Percentiles rank a stretch among this genome's conserved stretches.
Evolutionary conservation across 2,888 invertebrate genomes (phyloP).

Genomic region (Aromia moschata): DNA sequence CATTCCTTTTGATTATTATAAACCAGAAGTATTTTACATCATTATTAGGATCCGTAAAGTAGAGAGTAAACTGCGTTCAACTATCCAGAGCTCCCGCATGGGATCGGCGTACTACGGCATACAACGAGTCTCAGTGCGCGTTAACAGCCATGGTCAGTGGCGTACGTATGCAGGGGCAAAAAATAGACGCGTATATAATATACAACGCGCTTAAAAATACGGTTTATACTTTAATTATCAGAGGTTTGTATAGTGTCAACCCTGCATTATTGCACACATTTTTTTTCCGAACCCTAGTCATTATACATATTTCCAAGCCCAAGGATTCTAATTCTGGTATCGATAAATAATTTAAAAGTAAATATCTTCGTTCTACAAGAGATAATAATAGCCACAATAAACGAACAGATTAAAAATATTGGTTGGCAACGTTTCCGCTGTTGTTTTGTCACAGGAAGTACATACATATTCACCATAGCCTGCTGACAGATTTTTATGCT

Average conservation of each 20-base stretch:
- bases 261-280: background rate
- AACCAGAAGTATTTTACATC: no score
- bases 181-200: no score
- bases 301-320: background rate
- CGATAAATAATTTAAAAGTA: background rate
- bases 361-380: background rate
- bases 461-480: background rate
- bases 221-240: background rate
- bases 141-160: no score
- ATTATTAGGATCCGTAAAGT: no score
- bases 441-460: background rate
- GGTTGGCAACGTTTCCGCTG: background rate
- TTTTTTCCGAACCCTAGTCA: background rate
- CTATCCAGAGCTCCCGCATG: no score
- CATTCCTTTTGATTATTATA: no score
- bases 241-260: no score
- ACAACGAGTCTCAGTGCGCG: no score
- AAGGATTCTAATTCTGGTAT: background rate
- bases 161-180: no score
- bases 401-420: background rate
- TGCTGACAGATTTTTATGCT: background rate
- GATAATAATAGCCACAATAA: no score
- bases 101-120: no score
- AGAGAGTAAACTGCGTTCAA: no score
- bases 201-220: background rate